Evolutionary conservation across 2,113 vertebrate species (phyloP).

Genomic region (Hydrochoerus hydrochaeris): DNA sequence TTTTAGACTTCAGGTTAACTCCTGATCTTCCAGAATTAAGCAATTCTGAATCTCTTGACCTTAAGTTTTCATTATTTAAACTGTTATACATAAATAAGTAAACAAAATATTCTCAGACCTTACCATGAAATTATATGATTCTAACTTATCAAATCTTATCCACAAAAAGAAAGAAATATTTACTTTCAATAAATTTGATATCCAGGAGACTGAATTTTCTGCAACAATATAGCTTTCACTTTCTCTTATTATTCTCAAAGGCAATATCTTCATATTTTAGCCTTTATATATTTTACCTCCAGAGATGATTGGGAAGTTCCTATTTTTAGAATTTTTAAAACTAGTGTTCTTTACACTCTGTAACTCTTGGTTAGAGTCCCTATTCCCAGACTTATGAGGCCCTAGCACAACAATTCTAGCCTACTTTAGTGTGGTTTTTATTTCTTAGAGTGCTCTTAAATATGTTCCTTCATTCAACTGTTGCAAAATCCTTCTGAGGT

Average conservation of each 20-base stretch:
- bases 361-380: not conserved
- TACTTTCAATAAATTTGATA: not conserved
- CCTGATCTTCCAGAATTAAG: not conserved
- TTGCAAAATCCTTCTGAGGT: not conserved
- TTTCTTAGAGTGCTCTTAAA: not conserved
- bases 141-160: not conserved
- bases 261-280: not conserved
- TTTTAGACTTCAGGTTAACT: not conserved
- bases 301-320: not conserved
- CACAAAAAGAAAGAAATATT: slow-evolving; percentile 16
- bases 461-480: not conserved
- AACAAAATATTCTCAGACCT: not conserved
- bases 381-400: not conserved
- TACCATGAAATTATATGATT: not conserved
- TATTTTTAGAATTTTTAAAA: not conserved
- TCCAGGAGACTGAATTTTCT: not conserved
- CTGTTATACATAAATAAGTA: not conserved
- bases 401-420: not conserved
- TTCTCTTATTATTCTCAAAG: not conserved
- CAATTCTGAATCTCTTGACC: not conserved
- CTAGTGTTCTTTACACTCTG: not conserved
- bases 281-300: slow-evolving; percentile 32
- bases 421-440: not conserved
- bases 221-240: not conserved
- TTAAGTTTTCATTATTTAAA: slow-evolving; percentile 6